A percentile compares a stretch with the other conserved stretches of the same genome.
phyloP scores from a whole-genome alignment of 2,888 invertebrate species.

The Drosophila histrio region DNA sequence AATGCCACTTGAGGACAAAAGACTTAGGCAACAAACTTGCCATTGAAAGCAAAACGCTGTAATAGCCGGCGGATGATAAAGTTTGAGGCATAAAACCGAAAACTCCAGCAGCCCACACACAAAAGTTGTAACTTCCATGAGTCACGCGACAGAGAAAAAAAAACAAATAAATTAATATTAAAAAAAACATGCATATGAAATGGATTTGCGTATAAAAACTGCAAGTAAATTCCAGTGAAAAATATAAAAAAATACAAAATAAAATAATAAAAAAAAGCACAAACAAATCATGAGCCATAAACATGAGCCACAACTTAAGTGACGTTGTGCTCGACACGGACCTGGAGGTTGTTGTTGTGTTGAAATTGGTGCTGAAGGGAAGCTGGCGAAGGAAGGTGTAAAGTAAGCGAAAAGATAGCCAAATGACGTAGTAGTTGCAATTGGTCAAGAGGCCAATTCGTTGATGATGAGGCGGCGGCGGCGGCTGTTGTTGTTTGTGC shows the following conservation, averaged over 20 bases:
- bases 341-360: neutral
- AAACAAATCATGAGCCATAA: constrained; percentile 65
- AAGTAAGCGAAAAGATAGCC: constrained; percentile 40
- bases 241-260: constrained; percentile 11
- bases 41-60: constrained; percentile 13
- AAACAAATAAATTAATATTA: constrained; percentile 23
- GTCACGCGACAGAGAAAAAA: constrained; percentile 31
- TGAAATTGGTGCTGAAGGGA: neutral
- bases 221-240: constrained; percentile 63
- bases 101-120: constrained; percentile 14
- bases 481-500: constrained; percentile 24
- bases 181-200: constrained; percentile 44
- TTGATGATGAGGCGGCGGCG: constrained; percentile 28
- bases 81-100: constrained; percentile 14
- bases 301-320: constrained; percentile 20
- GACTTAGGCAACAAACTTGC: constrained; percentile 69
- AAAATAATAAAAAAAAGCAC: constrained; percentile 36
- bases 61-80: constrained; percentile 12
- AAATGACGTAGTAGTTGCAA: constrained; percentile 71
- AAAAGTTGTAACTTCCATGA: constrained; percentile 48
- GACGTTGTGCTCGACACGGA: constrained; percentile 23
- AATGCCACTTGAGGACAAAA: constrained; percentile 37
- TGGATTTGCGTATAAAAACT: constrained; percentile 53
- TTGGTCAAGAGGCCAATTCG: constrained; percentile 54
- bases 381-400: constrained; percentile 3